phyloP scores from a whole-genome alignment of 2,888 invertebrate genomes.

The Epinotia nisella region DNA sequence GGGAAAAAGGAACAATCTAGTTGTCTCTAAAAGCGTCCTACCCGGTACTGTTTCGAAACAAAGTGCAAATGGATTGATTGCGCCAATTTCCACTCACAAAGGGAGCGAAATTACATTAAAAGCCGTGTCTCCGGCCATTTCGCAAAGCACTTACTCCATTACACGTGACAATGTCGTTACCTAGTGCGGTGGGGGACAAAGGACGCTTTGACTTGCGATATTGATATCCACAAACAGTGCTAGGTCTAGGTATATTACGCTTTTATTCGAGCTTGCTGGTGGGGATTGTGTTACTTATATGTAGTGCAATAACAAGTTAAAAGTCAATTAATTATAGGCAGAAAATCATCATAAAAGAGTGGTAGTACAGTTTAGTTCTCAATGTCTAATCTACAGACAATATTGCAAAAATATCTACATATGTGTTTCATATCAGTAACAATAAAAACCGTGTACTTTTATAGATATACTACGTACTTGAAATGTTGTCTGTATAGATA shows the following conservation, averaged over 20 bases:
- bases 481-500: no score
- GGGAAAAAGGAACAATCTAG: conserved; percentile 58
- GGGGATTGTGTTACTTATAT: no score
- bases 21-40: conserved; percentile 71
- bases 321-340: no score
- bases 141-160: conserved; percentile 82
- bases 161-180: conserved; percentile 81
- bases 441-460: no score
- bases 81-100: conserved; percentile 82
- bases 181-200: conserved; percentile 65
- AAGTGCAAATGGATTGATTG: conserved; percentile 86
- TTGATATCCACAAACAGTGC: conserved; percentile 40
- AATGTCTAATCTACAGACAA: no score
- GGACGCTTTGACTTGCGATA: conserved; percentile 37
- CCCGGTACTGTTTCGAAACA: conserved; percentile 79
- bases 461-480: no score
- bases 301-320: no score
- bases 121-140: conserved; percentile 82
- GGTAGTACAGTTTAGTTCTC: no score
- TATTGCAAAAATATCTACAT: no score
- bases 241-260: background rate
- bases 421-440: no score
- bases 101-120: conserved; percentile 83
- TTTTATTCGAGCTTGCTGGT: background rate
- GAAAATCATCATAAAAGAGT: no score